Conservation (phyloP, 2,888 invertebrate species). For the Oscheius sp. region DNA sequence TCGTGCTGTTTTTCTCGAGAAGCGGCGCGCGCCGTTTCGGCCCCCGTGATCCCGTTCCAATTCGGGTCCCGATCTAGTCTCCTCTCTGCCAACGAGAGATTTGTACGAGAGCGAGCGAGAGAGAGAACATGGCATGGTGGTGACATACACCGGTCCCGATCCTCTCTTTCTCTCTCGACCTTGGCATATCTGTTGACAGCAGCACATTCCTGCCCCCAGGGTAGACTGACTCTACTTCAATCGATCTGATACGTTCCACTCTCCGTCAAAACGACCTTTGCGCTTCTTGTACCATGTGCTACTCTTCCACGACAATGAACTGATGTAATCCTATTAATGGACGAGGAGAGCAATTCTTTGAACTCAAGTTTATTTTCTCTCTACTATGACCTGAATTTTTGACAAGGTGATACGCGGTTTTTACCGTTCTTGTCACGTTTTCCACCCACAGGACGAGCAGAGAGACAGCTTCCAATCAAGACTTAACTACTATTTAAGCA, state of each 20-base stretch:
- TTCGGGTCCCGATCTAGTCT: slow-evolving; percentile 33
- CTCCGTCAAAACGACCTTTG: background rate
- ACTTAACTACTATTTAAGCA: too few relatives aligned
- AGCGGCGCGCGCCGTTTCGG: slow-evolving; percentile 24
- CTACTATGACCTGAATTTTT: background rate
- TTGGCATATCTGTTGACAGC: slow-evolving; percentile 11
- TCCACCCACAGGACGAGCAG: background rate
- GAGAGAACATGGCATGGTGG: slow-evolving; percentile 9
- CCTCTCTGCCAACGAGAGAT: background rate
- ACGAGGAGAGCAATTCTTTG: background rate
- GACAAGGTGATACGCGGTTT: background rate
- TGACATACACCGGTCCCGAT: slow-evolving; percentile 15
- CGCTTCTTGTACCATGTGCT: background rate
- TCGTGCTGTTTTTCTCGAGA: slow-evolving; percentile 29
- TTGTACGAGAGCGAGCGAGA: background rate
- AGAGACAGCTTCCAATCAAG: too few relatives aligned
- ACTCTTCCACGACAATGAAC: background rate
- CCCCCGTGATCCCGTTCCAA: slow-evolving; percentile 33
- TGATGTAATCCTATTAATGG: too few relatives aligned
- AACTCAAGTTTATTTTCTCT: background rate
- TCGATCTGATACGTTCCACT: slow-evolving; percentile 19
- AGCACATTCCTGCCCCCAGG: background rate
- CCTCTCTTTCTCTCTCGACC: slow-evolving; percentile 21
- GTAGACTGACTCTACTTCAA: background rate
- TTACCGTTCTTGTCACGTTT: background rate